A percentile compares a stretch with the other conserved stretches of the same genome.
These are phyloP conservation scores for Drosophila yakuba DNA, from an alignment of 1,140 invertebrate genomes.

Conservation along the genomic window DNA sequence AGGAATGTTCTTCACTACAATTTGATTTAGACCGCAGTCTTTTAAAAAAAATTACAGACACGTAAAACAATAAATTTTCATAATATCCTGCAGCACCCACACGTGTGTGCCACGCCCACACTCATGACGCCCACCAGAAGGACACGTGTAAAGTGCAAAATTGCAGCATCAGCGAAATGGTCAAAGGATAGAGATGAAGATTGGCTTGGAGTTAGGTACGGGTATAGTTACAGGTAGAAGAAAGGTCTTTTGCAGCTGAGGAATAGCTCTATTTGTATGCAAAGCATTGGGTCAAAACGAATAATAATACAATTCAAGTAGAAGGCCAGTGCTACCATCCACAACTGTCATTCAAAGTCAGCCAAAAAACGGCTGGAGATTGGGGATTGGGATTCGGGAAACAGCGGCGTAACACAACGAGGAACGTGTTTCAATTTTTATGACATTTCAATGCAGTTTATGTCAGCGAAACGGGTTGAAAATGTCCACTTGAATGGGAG, in stretches of 20 bases:
- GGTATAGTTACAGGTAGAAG: not conserved
- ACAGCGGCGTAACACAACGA: conserved; percentile 36
- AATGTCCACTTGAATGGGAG: conserved; percentile 31
- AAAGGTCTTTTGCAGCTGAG: conserved; percentile 27
- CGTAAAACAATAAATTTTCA: conserved; percentile 77
- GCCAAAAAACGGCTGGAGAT: conserved; percentile 22
- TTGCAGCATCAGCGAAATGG: conserved; percentile 72
- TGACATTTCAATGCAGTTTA: conserved; percentile 82
- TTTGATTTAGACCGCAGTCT: conserved; percentile 18
- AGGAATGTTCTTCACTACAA: not conserved
- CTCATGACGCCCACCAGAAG: not conserved
- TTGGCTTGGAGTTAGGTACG: not conserved
- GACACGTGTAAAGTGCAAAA: conserved; percentile 66
- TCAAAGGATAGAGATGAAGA: conserved; percentile 7
- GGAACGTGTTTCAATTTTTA: conserved; percentile 81
- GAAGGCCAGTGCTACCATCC: conserved; percentile 30
- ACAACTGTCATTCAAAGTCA: conserved; percentile 61
- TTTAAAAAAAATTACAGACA: conserved; percentile 61
- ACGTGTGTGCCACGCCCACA: conserved; percentile 15
- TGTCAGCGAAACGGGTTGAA: conserved; percentile 66
- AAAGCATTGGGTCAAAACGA: conserved; percentile 63
- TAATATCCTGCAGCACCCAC: conserved; percentile 40
- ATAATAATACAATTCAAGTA: conserved; percentile 1
- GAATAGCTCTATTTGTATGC: conserved; percentile 76
- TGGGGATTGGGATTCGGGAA: not conserved